These are phyloP conservation scores for Amorpha juglandis DNA, from an alignment of 2,888 invertebrate species.

Conservation along the genomic window DNA sequence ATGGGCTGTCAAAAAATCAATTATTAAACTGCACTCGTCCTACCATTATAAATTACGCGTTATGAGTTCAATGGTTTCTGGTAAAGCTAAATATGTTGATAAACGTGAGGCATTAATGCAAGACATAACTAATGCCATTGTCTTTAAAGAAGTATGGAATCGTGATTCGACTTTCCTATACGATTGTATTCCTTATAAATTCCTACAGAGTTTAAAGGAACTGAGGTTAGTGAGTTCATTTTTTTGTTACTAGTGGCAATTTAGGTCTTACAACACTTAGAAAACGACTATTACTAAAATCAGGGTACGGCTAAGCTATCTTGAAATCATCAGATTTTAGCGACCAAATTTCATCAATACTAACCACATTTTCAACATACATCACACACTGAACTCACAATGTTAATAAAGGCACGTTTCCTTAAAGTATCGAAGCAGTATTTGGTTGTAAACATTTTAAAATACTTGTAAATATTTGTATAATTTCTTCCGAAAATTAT, in stretches of 20 bases:
- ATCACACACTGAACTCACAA: too few relatives aligned
- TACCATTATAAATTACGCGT: slow-evolving; percentile 68
- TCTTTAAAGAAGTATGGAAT: slow-evolving; percentile 35
- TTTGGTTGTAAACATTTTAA: neutral
- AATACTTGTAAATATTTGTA: neutral
- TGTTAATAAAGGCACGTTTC: too few relatives aligned
- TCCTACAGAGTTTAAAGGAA: neutral
- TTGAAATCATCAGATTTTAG: too few relatives aligned
- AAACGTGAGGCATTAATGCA: slow-evolving; percentile 31
- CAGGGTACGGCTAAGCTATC: too few relatives aligned
- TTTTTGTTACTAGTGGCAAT: neutral
- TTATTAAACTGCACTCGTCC: slow-evolving; percentile 71
- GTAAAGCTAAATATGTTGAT: slow-evolving; percentile 43
- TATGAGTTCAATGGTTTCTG: slow-evolving; percentile 72
- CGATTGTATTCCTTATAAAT: slow-evolving; percentile 4
- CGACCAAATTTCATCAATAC: too few relatives aligned
- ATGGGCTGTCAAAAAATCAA: slow-evolving; percentile 59
- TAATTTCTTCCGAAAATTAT: neutral
- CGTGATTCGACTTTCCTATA: slow-evolving; percentile 20
- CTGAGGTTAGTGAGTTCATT: neutral
- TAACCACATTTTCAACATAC: too few relatives aligned
- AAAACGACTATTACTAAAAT: too few relatives aligned
- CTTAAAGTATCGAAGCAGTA: neutral
- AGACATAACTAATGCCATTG: slow-evolving; percentile 43
- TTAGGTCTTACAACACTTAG: neutral